A percentile compares a stretch with the other conserved stretches of the same genome.
phyloP scores from a whole-genome alignment of 2,888 invertebrate genomes.

The Allolobophora icterica region DNA sequence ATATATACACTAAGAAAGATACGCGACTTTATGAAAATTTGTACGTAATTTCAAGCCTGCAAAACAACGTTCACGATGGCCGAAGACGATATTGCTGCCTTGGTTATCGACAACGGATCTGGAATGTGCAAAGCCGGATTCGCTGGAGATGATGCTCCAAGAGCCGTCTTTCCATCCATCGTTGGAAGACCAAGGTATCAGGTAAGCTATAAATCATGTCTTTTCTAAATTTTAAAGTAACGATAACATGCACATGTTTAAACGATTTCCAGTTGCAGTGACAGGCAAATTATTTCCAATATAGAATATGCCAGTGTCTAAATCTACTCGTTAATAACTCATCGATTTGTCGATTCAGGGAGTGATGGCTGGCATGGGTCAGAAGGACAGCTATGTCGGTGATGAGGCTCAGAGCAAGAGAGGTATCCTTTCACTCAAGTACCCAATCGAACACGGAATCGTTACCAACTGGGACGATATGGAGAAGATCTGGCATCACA shows the following conservation, averaged over 20 bases:
- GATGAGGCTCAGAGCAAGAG: constrained; percentile 57
- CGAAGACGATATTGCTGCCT: constrained; percentile 64
- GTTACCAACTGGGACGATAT: constrained; percentile 67
- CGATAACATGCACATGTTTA: background rate
- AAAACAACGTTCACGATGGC: background rate
- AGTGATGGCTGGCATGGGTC: constrained; percentile 53
- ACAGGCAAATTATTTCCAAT: background rate
- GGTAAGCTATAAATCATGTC: constrained; percentile 49
- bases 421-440: constrained; percentile 60
- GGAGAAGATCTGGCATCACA: constrained; percentile 99
- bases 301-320: background rate
- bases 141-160: constrained; percentile 78
- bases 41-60: background rate
- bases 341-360: background rate
- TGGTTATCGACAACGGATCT: constrained; percentile 73
- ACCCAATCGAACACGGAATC: constrained; percentile 60
- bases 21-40: too few species aligned
- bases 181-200: constrained; percentile 78
- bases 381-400: constrained; percentile 59
- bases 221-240: background rate
- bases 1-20: too few species aligned
- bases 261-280: background rate
- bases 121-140: constrained; percentile 77
- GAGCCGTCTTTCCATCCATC: constrained; percentile 85
- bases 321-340: background rate